A percentile compares a stretch with the other conserved stretches of the same genome.
phyloP scores from a whole-genome alignment of 2,888 invertebrate genomes.

The Sesia bembeciformis region DNA sequence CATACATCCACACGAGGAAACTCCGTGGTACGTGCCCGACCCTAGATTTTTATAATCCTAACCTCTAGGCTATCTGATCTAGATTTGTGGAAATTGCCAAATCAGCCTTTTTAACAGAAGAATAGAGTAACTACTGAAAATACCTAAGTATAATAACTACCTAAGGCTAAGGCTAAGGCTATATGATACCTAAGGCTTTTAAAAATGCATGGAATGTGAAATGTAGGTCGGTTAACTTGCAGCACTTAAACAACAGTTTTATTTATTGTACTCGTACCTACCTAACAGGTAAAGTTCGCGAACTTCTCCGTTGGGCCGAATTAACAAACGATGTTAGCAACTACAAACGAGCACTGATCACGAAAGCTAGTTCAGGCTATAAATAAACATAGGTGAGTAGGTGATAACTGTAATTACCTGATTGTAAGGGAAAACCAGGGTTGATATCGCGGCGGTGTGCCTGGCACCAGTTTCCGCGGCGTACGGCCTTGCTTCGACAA shows the following conservation, averaged over 20 bases:
- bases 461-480: constrained; percentile 12
- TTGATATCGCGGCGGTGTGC: constrained; percentile 20
- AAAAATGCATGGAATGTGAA: not conserved
- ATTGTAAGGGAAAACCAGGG: constrained; percentile 13
- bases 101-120: too few relatives aligned
- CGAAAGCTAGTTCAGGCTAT: constrained; percentile 38
- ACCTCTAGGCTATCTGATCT: too few relatives aligned
- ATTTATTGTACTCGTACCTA: constrained; percentile 4
- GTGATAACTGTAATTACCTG: constrained; percentile 16
- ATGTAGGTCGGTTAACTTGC: not conserved
- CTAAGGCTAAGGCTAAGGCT: too few relatives aligned
- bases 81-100: too few relatives aligned
- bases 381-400: constrained; percentile 32
- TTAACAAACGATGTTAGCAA: constrained; percentile 23
- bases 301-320: constrained; percentile 7
- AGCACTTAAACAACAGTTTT: not conserved
- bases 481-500: not conserved
- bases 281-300: constrained; percentile 5
- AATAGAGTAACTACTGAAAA: too few relatives aligned
- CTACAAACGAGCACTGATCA: constrained; percentile 33
- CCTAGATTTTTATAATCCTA: too few relatives aligned
- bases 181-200: too few relatives aligned
- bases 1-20: too few relatives aligned
- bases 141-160: too few relatives aligned
- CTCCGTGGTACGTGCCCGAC: too few relatives aligned